A percentile compares a stretch with the other conserved stretches of the same genome.
Conservation (phyloP, 2,797 vertebrate genomes). For the Botia kubotai region DNA sequence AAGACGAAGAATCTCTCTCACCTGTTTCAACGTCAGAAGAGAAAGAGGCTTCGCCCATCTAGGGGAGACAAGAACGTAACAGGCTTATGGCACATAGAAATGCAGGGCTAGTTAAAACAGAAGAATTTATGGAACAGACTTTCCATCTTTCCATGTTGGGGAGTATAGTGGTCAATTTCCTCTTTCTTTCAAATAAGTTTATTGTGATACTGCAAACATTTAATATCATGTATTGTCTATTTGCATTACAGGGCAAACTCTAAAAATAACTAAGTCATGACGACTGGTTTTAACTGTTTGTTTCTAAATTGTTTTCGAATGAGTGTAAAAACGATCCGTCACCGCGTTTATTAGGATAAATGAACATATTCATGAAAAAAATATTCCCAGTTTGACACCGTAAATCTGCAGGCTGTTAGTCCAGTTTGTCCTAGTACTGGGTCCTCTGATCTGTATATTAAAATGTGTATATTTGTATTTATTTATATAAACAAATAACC, state of each 20-base stretch:
- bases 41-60: slow-evolving; percentile 89
- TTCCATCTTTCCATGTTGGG: not conserved
- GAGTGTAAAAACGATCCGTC: not conserved
- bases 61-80: slow-evolving; percentile 49
- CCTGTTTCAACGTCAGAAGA: slow-evolving; percentile 90
- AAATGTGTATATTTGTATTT: slow-evolving; percentile 96
- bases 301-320: slow-evolving; percentile 7
- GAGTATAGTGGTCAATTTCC: slow-evolving; percentile 7
- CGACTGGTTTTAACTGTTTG: not conserved
- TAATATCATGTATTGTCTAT: not conserved
- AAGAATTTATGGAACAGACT: slow-evolving; percentile 22
- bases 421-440: slow-evolving; percentile 55
- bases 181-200: slow-evolving; percentile 1
- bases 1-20: slow-evolving; percentile 95
- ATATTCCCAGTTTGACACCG: slow-evolving; percentile 47
- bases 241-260: not conserved
- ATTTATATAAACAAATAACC: slow-evolving; percentile 90
- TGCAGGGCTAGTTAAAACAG: slow-evolving; percentile 40
- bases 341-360: slow-evolving; percentile 8
- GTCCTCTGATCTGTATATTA: slow-evolving; percentile 77
- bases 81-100: slow-evolving; percentile 65
- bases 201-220: not conserved
- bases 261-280: slow-evolving; percentile 10
- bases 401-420: slow-evolving; percentile 53
- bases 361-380: slow-evolving; percentile 23